phyloP scores from a whole-genome alignment of 2,888 invertebrate genomes.

The Macrophya annulata region DNA sequence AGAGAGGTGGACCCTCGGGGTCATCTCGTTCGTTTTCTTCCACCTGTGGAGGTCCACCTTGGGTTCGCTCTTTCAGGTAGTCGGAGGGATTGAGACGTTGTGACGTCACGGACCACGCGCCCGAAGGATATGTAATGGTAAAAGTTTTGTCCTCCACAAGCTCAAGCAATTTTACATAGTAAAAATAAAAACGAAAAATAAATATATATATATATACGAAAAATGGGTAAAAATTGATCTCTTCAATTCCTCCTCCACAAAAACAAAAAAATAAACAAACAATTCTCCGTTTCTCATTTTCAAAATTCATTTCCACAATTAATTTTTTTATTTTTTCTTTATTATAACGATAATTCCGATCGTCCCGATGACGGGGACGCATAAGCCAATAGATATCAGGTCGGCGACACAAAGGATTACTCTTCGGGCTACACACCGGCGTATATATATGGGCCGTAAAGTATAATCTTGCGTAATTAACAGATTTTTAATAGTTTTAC shows the following conservation, averaged over 20 bases:
- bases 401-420: conserved; percentile 56
- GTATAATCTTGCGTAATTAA: conserved; percentile 60
- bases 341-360: background rate
- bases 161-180: background rate
- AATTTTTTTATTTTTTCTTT: no score
- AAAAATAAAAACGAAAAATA: no score
- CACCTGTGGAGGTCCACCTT: conserved; percentile 57
- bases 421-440: background rate
- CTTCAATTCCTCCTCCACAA: background rate
- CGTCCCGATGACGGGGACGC: background rate
- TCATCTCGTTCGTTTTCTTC: conserved; percentile 61
- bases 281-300: background rate
- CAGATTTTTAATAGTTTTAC: conserved; percentile 63
- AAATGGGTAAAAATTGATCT: background rate
- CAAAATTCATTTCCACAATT: background rate
- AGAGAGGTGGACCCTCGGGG: conserved; percentile 66
- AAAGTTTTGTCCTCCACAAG: conserved; percentile 13
- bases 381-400: conserved; percentile 59
- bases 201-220: no score
- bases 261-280: no score
- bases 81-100: conserved; percentile 72
- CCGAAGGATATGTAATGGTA: background rate
- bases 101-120: conserved; percentile 71
- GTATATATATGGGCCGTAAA: conserved; percentile 40
- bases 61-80: conserved; percentile 69